Evolutionary conservation across 2,888 invertebrate genomes (phyloP).

Genomic region (Dilophus febrilis): DNA sequence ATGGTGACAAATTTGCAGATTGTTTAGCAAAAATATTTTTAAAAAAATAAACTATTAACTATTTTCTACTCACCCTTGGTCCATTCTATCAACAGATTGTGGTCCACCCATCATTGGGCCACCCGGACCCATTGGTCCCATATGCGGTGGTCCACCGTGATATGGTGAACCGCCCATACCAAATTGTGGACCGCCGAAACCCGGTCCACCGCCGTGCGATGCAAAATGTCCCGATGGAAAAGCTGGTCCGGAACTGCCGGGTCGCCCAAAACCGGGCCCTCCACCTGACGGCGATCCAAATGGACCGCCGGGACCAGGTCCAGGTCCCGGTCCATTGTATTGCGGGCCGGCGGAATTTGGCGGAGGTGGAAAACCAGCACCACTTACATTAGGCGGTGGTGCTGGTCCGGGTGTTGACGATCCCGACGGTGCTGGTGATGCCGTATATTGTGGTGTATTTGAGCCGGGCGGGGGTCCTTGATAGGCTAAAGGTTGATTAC

Average conservation of each 20-base stretch:
- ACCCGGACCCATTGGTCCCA: slow-evolving; percentile 29
- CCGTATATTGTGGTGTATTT: slow-evolving; percentile 68
- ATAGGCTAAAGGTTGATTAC: slow-evolving; percentile 42
- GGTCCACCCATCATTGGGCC: slow-evolving; percentile 43
- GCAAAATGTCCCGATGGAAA: slow-evolving; percentile 34
- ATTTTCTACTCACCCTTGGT: slow-evolving; percentile 45
- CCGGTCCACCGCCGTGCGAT: slow-evolving; percentile 36
- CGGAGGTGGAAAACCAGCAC: slow-evolving; percentile 36
- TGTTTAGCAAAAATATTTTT: no score
- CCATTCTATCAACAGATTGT: slow-evolving; percentile 66
- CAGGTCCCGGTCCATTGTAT: slow-evolving; percentile 47
- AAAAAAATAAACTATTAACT: no score
- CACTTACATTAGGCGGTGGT: slow-evolving; percentile 38
- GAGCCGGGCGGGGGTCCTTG: slow-evolving; percentile 56
- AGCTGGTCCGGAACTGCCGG: slow-evolving; percentile 51
- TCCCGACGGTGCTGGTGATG: slow-evolving; percentile 69
- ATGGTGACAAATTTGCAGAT: no score
- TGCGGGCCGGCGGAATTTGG: slow-evolving; percentile 36
- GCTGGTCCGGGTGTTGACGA: slow-evolving; percentile 67
- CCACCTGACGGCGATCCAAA: slow-evolving; percentile 51
- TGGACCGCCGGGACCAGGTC: slow-evolving; percentile 37
- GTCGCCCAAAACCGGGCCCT: slow-evolving; percentile 43
- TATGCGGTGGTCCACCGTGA: slow-evolving; percentile 49
- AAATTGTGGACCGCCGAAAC: slow-evolving; percentile 47
- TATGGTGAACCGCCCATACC: slow-evolving; percentile 56